phyloP scores from a whole-genome alignment of 1,140 invertebrate species.

The Spodoptera frugiperda region DNA sequence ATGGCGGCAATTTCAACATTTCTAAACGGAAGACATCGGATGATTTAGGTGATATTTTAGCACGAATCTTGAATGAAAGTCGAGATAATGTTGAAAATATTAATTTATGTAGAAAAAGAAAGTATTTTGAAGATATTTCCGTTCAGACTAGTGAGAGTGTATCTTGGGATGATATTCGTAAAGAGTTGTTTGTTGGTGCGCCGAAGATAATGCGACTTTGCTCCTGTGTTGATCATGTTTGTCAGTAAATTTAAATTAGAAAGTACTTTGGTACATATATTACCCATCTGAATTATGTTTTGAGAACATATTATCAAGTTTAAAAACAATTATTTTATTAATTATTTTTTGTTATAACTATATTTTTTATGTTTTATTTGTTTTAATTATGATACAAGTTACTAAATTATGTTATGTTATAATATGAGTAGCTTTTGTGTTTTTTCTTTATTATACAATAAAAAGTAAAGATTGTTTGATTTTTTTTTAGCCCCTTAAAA shows the following conservation, averaged over 20 bases:
- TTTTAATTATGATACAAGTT: too few relatives aligned
- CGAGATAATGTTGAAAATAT: neutral
- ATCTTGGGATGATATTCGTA: slow-evolving; percentile 48
- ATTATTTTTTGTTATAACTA: too few relatives aligned
- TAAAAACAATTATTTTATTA: too few relatives aligned
- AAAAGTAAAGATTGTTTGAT: neutral
- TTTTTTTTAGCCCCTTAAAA: too few relatives aligned
- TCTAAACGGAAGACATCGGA: neutral
- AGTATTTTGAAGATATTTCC: slow-evolving; percentile 12
- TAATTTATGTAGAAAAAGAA: neutral
- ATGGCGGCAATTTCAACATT: neutral
- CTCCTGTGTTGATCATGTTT: slow-evolving; percentile 54
- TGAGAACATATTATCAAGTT: too few relatives aligned
- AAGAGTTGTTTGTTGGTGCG: slow-evolving; percentile 55
- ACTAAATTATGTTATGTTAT: too few relatives aligned
- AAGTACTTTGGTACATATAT: too few relatives aligned
- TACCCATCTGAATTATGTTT: too few relatives aligned
- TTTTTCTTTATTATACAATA: neutral
- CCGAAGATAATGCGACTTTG: slow-evolving; percentile 58
- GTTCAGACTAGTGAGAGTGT: slow-evolving; percentile 35
- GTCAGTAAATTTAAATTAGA: slow-evolving; percentile 18
- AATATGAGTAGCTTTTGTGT: neutral
- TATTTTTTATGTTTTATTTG: too few relatives aligned
- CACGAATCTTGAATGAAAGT: neutral
- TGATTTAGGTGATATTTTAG: slow-evolving; percentile 11